These are phyloP conservation scores for Agelastica alni DNA, from an alignment of 2,888 invertebrate genomes.

Conservation along the genomic window DNA sequence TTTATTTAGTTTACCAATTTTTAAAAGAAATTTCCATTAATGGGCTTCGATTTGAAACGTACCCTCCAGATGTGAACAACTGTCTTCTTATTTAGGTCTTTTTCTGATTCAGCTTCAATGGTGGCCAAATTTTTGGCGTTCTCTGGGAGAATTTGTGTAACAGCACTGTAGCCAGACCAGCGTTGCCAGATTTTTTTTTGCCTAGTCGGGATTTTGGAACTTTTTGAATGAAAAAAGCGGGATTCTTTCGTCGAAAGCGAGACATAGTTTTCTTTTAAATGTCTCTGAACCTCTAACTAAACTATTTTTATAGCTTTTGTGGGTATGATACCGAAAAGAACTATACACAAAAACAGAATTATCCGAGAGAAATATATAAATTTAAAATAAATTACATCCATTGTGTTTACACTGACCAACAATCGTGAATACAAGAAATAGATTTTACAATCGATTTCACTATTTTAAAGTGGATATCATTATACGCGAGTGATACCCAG, in stretches of 20 bases:
- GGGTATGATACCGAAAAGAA: slow-evolving; percentile 10
- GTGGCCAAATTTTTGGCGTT: not conserved
- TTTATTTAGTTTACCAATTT: not conserved
- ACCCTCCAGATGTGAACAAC: slow-evolving; percentile 7
- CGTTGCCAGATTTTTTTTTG: no score
- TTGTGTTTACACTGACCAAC: slow-evolving; percentile 19
- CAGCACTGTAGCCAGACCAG: not conserved
- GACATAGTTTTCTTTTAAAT: slow-evolving; percentile 12
- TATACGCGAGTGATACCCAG: no score
- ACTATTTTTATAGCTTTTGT: slow-evolving; percentile 1
- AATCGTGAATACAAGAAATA: not conserved
- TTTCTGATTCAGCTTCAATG: no score
- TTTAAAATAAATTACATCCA: slow-evolving; percentile 10
- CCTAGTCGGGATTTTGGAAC: no score
- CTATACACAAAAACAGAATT: slow-evolving; percentile 1
- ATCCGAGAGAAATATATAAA: not conserved
- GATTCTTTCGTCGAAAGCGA: no score
- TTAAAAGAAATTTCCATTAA: not conserved
- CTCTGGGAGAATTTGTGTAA: not conserved
- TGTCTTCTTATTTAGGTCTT: no score
- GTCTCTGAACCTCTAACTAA: slow-evolving; percentile 11
- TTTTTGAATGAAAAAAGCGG: no score
- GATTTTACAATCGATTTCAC: no score
- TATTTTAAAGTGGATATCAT: no score
- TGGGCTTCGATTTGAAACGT: slow-evolving; percentile 10